Percentiles rank a stretch among this genome's conserved stretches.
Conservation (phyloP, 1,140 invertebrate species). For the Trichomalopsis sarcophagae region DNA sequence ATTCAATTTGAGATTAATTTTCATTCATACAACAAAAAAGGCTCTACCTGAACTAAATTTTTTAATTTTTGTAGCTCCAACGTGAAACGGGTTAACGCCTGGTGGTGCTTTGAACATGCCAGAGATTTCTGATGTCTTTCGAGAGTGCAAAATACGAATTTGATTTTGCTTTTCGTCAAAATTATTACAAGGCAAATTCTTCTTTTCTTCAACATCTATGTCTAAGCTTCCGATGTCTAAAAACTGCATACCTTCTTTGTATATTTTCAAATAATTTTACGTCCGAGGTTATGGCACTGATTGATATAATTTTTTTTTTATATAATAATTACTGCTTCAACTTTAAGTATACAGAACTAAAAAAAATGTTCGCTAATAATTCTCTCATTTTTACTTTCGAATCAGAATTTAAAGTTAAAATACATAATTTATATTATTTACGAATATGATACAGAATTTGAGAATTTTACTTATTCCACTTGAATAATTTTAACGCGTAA, state of each 20-base stretch:
- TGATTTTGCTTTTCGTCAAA: not conserved
- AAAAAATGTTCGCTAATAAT: not conserved
- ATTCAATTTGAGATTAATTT: not conserved
- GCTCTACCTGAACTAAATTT: conserved; percentile 28
- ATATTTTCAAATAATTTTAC: not conserved
- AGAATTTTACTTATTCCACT: not conserved
- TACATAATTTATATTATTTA: not conserved
- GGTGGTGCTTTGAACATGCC: conserved; percentile 58
- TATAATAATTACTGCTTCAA: not conserved
- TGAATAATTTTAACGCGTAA: not conserved
- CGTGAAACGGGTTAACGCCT: conserved; percentile 61
- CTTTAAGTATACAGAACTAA: not conserved
- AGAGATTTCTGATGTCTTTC: conserved; percentile 53
- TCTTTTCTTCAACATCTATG: conserved; percentile 11
- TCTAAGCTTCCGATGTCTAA: conserved; percentile 16
- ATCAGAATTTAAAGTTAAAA: not conserved
- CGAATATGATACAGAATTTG: not conserved
- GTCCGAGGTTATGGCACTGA: not conserved
- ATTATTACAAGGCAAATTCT: not conserved
- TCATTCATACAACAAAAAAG: not conserved
- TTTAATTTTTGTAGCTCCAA: conserved; percentile 52
- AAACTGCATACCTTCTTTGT: conserved; percentile 4
- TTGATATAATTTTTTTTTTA: not conserved
- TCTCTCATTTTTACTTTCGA: not conserved
- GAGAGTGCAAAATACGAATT: conserved; percentile 55